Percentiles rank a stretch among this genome's conserved stretches.
Conservation (phyloP, 2,888 invertebrate species). For the Oscheius myriophilus region DNA sequence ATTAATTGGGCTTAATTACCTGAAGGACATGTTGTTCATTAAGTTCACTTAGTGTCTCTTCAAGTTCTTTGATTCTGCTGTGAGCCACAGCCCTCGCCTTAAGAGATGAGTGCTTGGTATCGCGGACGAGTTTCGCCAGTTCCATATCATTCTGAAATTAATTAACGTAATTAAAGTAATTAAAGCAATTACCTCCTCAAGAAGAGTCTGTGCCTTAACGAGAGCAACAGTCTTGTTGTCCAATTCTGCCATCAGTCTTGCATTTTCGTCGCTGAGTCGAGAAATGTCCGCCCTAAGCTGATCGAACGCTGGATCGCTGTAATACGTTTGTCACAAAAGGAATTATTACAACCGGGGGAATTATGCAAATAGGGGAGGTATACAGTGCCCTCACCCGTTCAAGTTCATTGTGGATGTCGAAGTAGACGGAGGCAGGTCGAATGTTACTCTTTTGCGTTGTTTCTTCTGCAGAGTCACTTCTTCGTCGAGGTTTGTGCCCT, state of each 20-base stretch:
- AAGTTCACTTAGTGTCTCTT: conserved; percentile 45
- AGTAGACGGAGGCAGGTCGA: conserved; percentile 53
- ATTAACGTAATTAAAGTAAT: conserved; percentile 5
- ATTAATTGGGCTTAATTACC: conserved; percentile 26
- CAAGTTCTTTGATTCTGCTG: conserved; percentile 64
- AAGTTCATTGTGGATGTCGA: conserved; percentile 5
- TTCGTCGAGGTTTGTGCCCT: conserved; percentile 33
- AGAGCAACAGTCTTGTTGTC: not conserved
- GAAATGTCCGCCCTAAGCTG: conserved; percentile 15
- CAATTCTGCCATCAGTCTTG: conserved; percentile 17
- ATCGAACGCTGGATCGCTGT: conserved; percentile 4
- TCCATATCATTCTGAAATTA: conserved; percentile 53
- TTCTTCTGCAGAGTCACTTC: conserved; percentile 38
- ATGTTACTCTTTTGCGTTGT: conserved; percentile 62
- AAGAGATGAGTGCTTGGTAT: conserved; percentile 56
- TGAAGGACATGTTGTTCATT: conserved; percentile 34
- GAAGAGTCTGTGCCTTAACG: not conserved
- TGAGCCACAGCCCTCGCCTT: conserved; percentile 61
- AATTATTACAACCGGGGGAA: not conserved
- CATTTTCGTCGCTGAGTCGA: conserved; percentile 7
- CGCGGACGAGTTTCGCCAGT: conserved; percentile 46
- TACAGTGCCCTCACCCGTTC: conserved; percentile 13
- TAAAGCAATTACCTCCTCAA: conserved; percentile 2
- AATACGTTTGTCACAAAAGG: not conserved
- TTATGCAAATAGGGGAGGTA: conserved; percentile 10